Base-by-base conservation (phyloP, 2,888 invertebrate species). In the Acrobeloides nanus region DNA sequence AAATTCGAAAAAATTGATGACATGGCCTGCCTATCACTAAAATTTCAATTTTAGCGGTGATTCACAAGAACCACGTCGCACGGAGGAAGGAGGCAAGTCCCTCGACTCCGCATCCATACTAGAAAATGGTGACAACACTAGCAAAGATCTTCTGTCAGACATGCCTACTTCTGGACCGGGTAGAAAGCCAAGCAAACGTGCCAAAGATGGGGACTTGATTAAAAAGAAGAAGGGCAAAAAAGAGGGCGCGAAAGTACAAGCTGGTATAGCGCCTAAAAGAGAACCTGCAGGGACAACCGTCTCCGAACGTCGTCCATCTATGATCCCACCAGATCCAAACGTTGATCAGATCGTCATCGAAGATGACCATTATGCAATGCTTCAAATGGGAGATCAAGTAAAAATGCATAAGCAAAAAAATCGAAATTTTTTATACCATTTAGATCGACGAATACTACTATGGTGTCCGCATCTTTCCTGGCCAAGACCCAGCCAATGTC, bases 381-480 rank as follows among this genome's bases (percentile, higher is more conserved):
- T 41, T 10, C 44, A 59, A 17, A 25, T 61, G 43, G 47, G 46
- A 2, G 61, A 64, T 6, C 54, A 52, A 17, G 44, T 49, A 15
- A 7, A 49, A 35, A 48, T 17, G 42, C 8, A 25, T 46, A 40
- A 8, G 40, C 10, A 49, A 20, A 45, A 26, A 20, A 45, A 29
- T 41, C 12, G 4, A 5, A 38, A 38, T 1, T 15, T 12, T 8
- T 21, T n/a, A 5, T 7, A n/a, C 15, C 21, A 7, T 23, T n/a
- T 27, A 69, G 34, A 89, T 97, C 73, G 92, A 97, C 73, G 97
- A 97, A 75, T 99, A 93, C 77, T 95, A 92, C 76, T 99, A 90
- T 73, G 83, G 83, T 6, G 82, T 82, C 29, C 73, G 81, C 24
- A 85, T 92, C 55, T 90, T 87, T 76, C 90, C 92, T 29, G 48